A percentile compares a stretch with the other conserved stretches of the same genome.
Conservation (phyloP, 1,140 invertebrate genomes). For the Aphaenogaster ashmeadi region DNA sequence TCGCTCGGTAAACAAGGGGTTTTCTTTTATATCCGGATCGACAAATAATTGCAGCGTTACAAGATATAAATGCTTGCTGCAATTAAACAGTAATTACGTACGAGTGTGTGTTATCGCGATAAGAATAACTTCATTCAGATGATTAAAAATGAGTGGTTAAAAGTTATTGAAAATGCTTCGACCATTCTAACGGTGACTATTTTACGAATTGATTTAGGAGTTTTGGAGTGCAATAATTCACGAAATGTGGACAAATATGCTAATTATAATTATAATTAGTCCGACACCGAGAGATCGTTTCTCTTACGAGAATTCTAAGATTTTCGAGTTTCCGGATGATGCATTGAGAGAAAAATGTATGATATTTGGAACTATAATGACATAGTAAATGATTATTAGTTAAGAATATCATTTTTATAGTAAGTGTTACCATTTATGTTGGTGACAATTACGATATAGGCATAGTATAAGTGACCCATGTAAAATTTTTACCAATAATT, state of each 20-base stretch:
- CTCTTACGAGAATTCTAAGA: not conserved
- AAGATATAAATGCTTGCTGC: conserved; percentile 7
- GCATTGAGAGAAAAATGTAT: too few relatives aligned
- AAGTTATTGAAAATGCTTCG: not conserved
- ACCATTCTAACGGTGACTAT: not conserved
- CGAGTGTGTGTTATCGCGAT: not conserved
- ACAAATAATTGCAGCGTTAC: not conserved
- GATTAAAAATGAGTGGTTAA: not conserved
- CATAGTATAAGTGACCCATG: too few relatives aligned
- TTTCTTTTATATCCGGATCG: not conserved
- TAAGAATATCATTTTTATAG: too few relatives aligned
- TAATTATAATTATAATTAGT: not conserved
- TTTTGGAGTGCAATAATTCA: not conserved
- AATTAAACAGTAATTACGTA: conserved; percentile 21
- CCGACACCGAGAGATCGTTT: not conserved
- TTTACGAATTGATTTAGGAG: not conserved
- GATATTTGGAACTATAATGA: too few relatives aligned
- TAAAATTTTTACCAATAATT: too few relatives aligned
- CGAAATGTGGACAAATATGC: not conserved
- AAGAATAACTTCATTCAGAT: not conserved
- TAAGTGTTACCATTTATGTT: too few relatives aligned
- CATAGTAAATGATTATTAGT: too few relatives aligned
- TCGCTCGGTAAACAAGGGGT: conserved; percentile 77
- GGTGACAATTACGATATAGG: too few relatives aligned
- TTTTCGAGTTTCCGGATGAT: not conserved